Evolutionary conservation across 2,888 invertebrate species (phyloP), one percentile per base, ranked within the genome.

Genomic region (Azorinus chamasolen): DNA sequence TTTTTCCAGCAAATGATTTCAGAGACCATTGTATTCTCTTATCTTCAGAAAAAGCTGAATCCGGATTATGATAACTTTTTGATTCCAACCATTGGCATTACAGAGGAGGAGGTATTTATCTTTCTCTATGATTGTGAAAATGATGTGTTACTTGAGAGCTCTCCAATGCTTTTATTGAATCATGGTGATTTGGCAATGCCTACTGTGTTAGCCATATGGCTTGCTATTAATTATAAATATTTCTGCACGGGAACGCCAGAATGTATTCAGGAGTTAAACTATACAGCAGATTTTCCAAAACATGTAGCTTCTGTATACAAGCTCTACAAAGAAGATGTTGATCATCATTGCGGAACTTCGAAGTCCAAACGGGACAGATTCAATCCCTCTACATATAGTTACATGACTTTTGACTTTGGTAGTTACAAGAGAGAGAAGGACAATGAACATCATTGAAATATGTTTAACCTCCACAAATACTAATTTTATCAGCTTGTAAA

Each of bases 201-300:
- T 45, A 45, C 45, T 18, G 45, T 45, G 45, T 45, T 45, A 45
- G 45, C 45, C 45, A n/a, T 50, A 22, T 50, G 50, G 50, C 50
- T 50, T 18, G 20, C 50, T 14, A 50, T 50, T 22, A 50, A 50
- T 50, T 50, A 50, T 22, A 50, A 24, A 24, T 24, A 50, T 50
- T 50, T 50, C 22, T 18, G 50, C 20, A 14, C 22, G 14, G 50
- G 50, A 22, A 24, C 22, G 24, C 50, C 50, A 14, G 22, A 50
- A 50, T 14, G 14, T 20, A 24, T 50, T 18, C 20, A 18, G 24
- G 24, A 50, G 14, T 22, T 24, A 22, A 24, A 24, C 22, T 50
- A 20, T 24, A 50, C n/a, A 24, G 50, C 50, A 22, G 24, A 50
- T 22, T 50, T 50, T 24, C 24, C 50, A 18, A 50, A 50, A 22